These are phyloP conservation scores for Mesoligia furuncula DNA, from an alignment of 2,888 invertebrate genomes.

Conservation along the genomic window DNA sequence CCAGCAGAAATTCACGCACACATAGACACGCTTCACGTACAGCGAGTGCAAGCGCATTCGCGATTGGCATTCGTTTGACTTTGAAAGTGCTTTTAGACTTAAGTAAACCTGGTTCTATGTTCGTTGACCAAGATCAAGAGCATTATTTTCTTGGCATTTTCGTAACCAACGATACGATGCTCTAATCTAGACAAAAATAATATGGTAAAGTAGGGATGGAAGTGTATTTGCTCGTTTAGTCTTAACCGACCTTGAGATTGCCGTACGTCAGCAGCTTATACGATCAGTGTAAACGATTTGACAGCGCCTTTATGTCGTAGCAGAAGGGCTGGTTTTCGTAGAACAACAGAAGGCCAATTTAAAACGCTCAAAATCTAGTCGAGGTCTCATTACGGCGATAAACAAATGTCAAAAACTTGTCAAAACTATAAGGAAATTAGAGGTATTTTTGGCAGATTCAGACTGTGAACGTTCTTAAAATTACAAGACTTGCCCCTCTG, in stretches of 20 bases:
- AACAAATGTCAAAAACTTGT: neutral
- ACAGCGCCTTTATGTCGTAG: neutral
- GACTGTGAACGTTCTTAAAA: neutral
- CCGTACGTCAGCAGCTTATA: neutral
- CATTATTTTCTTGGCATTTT: neutral
- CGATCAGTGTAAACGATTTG: neutral
- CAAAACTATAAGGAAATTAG: neutral
- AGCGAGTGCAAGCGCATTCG: neutral
- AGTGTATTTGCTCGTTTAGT: neutral
- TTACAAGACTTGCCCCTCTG: neutral
- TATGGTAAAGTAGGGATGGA: neutral
- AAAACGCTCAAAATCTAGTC: neutral
- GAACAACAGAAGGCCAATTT: neutral
- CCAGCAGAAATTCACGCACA: neutral
- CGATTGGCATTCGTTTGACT: neutral
- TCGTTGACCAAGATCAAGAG: neutral
- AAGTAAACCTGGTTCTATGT: neutral
- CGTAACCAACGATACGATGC: neutral
- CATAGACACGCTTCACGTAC: neutral
- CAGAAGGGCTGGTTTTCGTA: neutral
- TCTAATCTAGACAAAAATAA: neutral
- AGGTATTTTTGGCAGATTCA: neutral
- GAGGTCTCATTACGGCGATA: neutral
- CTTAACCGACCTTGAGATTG: neutral
- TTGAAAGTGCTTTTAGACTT: neutral